These are phyloP conservation scores for Pollenia griseotomentosa DNA, from an alignment of 2,888 invertebrate species.

Conservation along the genomic window DNA sequence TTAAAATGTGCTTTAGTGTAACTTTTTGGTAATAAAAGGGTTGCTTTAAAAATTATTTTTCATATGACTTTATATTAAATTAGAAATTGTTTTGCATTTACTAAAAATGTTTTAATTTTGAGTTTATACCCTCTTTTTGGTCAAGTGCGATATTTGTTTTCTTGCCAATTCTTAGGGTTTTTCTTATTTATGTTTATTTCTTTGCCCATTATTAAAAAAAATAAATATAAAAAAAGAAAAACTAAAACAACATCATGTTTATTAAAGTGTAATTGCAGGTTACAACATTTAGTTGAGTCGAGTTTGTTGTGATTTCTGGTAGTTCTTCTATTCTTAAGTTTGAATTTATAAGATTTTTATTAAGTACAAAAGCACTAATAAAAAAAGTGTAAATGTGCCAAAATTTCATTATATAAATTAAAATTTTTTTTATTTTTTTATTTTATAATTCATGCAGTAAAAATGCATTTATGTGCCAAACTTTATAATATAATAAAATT, in stretches of 20 bases:
- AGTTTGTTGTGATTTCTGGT: constrained; percentile 1
- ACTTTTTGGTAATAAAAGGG: too few relatives aligned
- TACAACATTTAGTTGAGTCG: constrained; percentile 38
- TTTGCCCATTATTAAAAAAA: constrained; percentile 1
- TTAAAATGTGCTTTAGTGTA: too few relatives aligned
- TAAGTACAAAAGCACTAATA: constrained; percentile 15
- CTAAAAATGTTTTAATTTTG: too few relatives aligned
- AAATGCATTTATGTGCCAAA: constrained; percentile 29
- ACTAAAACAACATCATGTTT: constrained; percentile 46
- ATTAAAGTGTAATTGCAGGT: constrained; percentile 59
- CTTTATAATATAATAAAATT: constrained; percentile 6
- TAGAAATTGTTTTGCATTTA: too few relatives aligned
- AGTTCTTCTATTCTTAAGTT: neutral
- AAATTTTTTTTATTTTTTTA: constrained; percentile 10
- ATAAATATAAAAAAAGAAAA: neutral
- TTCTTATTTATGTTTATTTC: neutral
- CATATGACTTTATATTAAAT: too few relatives aligned
- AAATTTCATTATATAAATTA: constrained; percentile 57
- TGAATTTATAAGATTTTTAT: constrained; percentile 1
- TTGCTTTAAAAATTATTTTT: too few relatives aligned
- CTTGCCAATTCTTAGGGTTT: constrained; percentile 22
- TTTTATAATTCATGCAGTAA: constrained; percentile 31
- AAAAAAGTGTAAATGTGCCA: constrained; percentile 54
- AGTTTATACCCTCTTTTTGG: too few relatives aligned
- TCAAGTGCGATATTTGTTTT: constrained; percentile 10